phyloP scores from a whole-genome alignment of 2,888 invertebrate species.

The Dynastes tityus region DNA sequence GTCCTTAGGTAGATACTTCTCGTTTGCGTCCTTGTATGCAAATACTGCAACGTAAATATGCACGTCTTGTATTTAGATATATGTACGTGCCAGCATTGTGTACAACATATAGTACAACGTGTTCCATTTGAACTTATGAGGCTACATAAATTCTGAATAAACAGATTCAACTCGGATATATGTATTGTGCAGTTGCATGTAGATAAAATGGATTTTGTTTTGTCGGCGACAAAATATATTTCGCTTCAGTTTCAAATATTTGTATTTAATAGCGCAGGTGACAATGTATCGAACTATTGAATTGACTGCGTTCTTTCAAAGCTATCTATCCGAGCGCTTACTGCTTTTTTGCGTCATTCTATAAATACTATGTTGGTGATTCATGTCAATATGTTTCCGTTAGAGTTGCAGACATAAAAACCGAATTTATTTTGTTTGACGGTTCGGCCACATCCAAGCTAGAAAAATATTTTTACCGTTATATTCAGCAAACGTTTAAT shows the following conservation, averaged over 20 bases:
- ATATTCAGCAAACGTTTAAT: too few relatives aligned
- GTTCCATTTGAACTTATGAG: constrained; percentile 8
- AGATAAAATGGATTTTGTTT: constrained; percentile 21
- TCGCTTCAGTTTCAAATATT: not conserved
- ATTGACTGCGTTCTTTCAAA: too few relatives aligned
- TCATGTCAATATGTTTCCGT: too few relatives aligned
- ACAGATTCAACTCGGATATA: constrained; percentile 1
- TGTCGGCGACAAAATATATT: not conserved
- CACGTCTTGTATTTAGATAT: constrained; percentile 31
- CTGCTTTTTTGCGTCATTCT: too few relatives aligned
- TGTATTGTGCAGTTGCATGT: constrained; percentile 3
- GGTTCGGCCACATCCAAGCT: too few relatives aligned
- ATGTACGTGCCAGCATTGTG: constrained; percentile 10
- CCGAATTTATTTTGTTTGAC: too few relatives aligned
- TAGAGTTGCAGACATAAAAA: too few relatives aligned
- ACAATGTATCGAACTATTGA: not conserved
- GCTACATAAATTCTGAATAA: constrained; percentile 15
- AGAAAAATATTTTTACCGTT: too few relatives aligned
- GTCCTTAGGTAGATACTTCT: constrained; percentile 26
- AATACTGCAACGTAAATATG: constrained; percentile 31
- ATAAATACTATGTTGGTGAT: too few relatives aligned
- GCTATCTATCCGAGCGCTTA: too few relatives aligned
- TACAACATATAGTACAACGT: not conserved
- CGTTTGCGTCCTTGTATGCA: constrained; percentile 17
- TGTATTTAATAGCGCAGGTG: not conserved